These are phyloP conservation scores for Nomada flava DNA, from an alignment of 2,888 invertebrate species.

Conservation along the genomic window DNA sequence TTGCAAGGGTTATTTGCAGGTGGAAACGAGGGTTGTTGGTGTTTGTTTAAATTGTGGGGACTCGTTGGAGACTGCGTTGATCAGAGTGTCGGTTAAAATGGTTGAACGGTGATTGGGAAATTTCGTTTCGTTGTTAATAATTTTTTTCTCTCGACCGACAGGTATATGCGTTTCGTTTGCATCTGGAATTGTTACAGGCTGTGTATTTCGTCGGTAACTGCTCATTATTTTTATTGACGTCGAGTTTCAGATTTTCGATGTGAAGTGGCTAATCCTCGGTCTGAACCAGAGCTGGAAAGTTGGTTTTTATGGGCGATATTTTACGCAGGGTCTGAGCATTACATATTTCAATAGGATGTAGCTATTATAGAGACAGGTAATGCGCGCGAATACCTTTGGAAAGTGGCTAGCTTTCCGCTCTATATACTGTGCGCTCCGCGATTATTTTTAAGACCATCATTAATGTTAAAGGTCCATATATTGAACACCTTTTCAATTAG, in stretches of 20 bases:
- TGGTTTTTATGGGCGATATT: neutral
- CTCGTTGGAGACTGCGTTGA: neutral
- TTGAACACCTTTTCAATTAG: neutral
- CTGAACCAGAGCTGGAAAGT: neutral
- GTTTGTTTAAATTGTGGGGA: neutral
- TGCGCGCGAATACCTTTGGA: neutral
- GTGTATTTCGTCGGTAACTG: too few relatives aligned
- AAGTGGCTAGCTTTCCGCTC: conserved; percentile 7
- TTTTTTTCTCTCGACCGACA: too few relatives aligned
- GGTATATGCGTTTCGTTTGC: too few relatives aligned
- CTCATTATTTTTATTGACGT: too few relatives aligned
- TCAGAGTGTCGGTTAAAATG: too few relatives aligned
- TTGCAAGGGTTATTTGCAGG: neutral
- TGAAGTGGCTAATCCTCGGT: too few relatives aligned
- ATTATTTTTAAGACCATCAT: conserved; percentile 16
- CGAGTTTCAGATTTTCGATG: too few relatives aligned
- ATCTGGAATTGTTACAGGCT: too few relatives aligned
- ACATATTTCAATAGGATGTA: neutral
- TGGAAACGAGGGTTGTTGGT: neutral
- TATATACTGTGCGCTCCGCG: neutral
- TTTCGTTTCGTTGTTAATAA: too few relatives aligned
- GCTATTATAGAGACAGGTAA: too few relatives aligned
- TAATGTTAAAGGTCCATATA: conserved; percentile 19
- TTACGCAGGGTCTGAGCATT: neutral
- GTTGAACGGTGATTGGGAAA: too few relatives aligned